Evolutionary conservation across 2,113 vertebrate species (phyloP), one percentile per base, ranked within the genome.

Genomic region (Psettodes erumei): DNA sequence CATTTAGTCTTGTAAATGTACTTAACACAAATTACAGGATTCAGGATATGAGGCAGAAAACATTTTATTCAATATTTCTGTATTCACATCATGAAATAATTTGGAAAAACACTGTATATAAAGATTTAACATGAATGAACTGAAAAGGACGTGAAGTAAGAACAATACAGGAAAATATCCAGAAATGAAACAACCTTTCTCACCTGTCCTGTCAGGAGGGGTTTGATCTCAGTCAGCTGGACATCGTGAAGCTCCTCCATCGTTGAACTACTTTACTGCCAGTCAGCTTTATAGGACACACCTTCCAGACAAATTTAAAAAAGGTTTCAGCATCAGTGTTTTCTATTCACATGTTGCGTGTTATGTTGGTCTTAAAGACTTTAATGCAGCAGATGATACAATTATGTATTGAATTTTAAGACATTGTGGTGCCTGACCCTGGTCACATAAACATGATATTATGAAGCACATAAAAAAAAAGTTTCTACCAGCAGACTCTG

Each of bases 181-280:
- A n/a, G n/a, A n/a, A n/a, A 45, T 2, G 3, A 19, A 45, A 45
- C 18, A 45, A 18, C 43, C 19, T 45, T 45, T n/a, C 78, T 95
- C 92, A 98, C 97, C 95, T 97, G 97, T 77, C 96, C 94, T 6
- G 96, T 97, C 85, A 98, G 93, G 35, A 98, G 96, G 0, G 97
- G 97, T 85, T 98, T 98, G 92, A 98, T 98, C 91, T 98, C 97
- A 42, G 96, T 98, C 88, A 98, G 77, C 87, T 98, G 97, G 79
- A 98, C 96, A 77, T 98, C 97, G 88, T 98, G 96, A 71, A 98
- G 94, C 86, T 98, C 96, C 53, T 98, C 97, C 97, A 98, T 98
- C 78, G 77, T 90, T 68, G 71, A 43, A 16, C 51, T 21, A 35
- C 64, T 70, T 70, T 38, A 42, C 77, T 77, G 71, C 55, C 72